phyloP scores from a whole-genome alignment of 2,797 vertebrate species.

The Syncerus caffer region DNA sequence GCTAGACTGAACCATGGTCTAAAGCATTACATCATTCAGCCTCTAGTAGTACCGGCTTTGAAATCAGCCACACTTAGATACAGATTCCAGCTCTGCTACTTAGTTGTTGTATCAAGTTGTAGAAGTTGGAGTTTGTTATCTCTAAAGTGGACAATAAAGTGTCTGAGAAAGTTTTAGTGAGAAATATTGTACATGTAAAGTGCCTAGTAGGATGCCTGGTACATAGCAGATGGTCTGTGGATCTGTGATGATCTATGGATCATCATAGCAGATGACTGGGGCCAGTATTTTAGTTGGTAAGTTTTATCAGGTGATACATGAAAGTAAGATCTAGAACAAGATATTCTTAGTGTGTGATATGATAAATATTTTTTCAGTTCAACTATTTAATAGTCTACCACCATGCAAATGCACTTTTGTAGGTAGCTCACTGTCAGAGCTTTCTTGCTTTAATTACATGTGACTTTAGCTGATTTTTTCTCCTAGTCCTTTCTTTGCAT shows the following conservation, averaged over 20 bases:
- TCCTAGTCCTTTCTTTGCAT: background rate
- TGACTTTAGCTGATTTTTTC: background rate
- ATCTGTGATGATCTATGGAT: no score
- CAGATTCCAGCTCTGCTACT: background rate
- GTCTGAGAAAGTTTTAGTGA: background rate
- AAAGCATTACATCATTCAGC: background rate
- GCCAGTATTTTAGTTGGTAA: background rate
- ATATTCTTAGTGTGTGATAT: background rate
- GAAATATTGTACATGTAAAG: background rate
- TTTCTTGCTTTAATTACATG: background rate
- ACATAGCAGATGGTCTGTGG: background rate
- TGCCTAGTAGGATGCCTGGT: background rate
- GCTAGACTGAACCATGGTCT: background rate
- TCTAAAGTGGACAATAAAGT: background rate
- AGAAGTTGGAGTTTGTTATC: background rate
- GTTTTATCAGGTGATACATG: background rate
- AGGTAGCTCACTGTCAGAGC: background rate
- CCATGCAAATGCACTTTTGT: background rate
- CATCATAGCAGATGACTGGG: background rate
- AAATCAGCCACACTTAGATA: background rate
- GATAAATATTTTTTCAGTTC: background rate
- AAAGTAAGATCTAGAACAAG: background rate
- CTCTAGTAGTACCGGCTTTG: background rate
- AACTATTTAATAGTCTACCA: background rate
- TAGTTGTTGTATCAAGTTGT: background rate